phyloP scores from a whole-genome alignment of 2,797 vertebrate genomes.

The Tympanoctomys barrerae region DNA sequence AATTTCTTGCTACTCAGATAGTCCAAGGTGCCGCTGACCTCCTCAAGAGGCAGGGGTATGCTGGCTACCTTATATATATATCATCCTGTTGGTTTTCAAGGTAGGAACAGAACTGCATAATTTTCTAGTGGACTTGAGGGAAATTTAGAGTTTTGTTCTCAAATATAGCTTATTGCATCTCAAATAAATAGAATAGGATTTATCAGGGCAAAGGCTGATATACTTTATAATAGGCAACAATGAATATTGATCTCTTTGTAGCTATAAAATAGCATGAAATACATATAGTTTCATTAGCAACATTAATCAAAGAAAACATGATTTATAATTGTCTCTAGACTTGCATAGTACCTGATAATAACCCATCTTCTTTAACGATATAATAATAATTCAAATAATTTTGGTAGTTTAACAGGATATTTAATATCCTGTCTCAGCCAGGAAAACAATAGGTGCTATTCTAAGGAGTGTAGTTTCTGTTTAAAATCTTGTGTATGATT shows the following conservation, averaged over 20 bases:
- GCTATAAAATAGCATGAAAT: not conserved
- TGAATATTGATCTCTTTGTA: not conserved
- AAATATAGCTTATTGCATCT: not conserved
- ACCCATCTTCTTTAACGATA: not conserved
- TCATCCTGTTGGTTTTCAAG: not conserved
- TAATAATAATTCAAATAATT: conserved; percentile 18
- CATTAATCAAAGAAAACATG: not conserved
- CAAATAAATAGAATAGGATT: not conserved
- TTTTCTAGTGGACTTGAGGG: not conserved
- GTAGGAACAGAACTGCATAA: not conserved
- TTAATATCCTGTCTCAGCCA: conserved; percentile 2
- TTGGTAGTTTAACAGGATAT: not conserved
- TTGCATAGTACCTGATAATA: not conserved
- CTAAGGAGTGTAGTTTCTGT: not conserved
- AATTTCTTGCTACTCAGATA: not conserved
- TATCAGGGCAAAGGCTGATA: not conserved
- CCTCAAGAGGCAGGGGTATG: not conserved
- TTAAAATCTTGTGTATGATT: not conserved
- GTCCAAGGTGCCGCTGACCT: not conserved
- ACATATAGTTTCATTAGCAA: not conserved
- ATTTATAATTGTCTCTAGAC: not conserved
- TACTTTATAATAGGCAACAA: not conserved
- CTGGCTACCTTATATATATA: not conserved
- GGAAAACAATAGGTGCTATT: not conserved
- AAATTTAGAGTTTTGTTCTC: not conserved